These are phyloP conservation scores for Anguilla anguilla DNA, from an alignment of 2,797 vertebrate species.

Conservation along the genomic window DNA sequence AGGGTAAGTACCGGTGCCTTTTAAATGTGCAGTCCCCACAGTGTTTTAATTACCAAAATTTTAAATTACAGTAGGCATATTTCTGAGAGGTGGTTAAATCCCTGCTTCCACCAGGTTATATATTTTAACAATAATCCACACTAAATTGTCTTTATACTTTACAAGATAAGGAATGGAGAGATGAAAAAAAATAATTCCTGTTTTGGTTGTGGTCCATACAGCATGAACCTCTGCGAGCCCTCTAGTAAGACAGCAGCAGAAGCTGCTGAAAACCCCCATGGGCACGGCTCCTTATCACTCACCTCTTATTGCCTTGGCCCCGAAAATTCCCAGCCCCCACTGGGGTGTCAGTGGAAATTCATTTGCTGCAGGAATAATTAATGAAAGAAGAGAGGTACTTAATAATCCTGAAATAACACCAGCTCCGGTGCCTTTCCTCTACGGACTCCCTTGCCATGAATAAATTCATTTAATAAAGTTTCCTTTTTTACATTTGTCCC, in stretches of 20 bases:
- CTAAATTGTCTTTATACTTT: neutral
- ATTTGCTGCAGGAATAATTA: conserved; percentile 23
- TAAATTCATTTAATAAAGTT: neutral
- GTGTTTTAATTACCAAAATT: neutral
- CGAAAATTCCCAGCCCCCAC: neutral
- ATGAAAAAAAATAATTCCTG: neutral
- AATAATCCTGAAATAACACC: conserved; percentile 9
- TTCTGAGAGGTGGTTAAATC: neutral
- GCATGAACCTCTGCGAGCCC: neutral
- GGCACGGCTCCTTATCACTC: neutral
- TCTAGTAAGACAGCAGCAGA: neutral
- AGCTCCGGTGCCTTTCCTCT: neutral
- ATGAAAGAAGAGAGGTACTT: neutral
- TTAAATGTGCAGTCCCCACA: neutral
- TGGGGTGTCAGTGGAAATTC: conserved; percentile 16
- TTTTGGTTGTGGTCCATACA: too few species aligned
- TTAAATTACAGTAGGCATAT: neutral
- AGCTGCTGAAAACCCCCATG: neutral
- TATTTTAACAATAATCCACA: neutral
- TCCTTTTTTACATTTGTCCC: conserved; percentile 6
- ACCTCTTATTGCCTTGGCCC: conserved; percentile 8
- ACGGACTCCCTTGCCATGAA: neutral
- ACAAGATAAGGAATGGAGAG: neutral
- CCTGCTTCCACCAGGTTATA: neutral
- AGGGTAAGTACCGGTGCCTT: neutral